Conservation (phyloP, 2,797 vertebrate species). For the Anableps anableps region DNA sequence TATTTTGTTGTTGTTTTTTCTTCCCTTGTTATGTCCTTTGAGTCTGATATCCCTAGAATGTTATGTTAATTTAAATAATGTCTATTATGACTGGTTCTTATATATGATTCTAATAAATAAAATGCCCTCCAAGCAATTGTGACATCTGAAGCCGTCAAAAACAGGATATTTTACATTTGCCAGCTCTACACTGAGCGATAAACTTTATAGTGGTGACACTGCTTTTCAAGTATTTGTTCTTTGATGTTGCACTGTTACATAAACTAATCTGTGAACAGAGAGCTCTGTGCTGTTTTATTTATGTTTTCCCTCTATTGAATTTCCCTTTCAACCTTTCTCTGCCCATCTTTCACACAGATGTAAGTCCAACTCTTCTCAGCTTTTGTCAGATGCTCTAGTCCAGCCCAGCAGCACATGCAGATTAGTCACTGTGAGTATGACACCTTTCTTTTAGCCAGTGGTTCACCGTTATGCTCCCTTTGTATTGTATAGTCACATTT, state of each 20-base stretch:
- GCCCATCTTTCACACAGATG: constrained; percentile 77
- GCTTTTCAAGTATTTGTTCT: not conserved
- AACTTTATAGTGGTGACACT: not conserved
- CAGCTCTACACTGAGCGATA: not conserved
- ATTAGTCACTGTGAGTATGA: constrained; percentile 89
- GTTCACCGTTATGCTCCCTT: not conserved
- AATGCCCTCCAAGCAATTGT: not conserved
- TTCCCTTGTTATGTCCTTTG: not conserved
- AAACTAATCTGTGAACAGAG: not conserved
- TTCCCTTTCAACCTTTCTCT: constrained; percentile 6
- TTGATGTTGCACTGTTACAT: not conserved
- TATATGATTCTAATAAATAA: not conserved
- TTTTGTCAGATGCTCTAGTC: constrained; percentile 93
- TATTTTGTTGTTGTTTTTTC: not conserved
- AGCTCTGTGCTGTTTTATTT: not conserved
- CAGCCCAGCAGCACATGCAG: constrained; percentile 90
- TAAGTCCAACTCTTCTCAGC: constrained; percentile 93
- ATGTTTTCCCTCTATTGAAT: not conserved
- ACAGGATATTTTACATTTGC: not conserved
- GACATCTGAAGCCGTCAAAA: not conserved
- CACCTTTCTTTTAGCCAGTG: not conserved
- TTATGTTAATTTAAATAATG: not conserved
- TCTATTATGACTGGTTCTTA: not conserved
- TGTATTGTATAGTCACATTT: not conserved
- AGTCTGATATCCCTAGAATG: not conserved